Percentiles rank a stretch among this genome's conserved stretches.
phyloP scores from a whole-genome alignment of 2,888 invertebrate genomes.

The Caradrina kadenii region DNA sequence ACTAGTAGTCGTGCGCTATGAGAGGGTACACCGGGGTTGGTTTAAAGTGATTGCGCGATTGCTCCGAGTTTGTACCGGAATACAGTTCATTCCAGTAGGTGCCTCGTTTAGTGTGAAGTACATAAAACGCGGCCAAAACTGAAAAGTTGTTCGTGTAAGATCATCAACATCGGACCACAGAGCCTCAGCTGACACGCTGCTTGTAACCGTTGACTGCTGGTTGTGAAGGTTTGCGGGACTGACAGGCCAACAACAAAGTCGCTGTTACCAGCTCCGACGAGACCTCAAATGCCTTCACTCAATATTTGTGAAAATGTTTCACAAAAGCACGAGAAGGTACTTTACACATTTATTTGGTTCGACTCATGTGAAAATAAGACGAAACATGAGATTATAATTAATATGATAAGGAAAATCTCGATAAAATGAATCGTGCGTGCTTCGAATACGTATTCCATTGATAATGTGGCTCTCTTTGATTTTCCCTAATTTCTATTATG shows the following conservation, averaged over 20 bases:
- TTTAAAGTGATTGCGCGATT: slow-evolving; percentile 43
- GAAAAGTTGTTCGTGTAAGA: slow-evolving; percentile 19
- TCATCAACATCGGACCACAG: slow-evolving; percentile 2
- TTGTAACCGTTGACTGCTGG: too few relatives aligned
- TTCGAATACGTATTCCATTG: slow-evolving; percentile 8
- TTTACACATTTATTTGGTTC: slow-evolving; percentile 29
- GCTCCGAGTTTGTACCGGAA: slow-evolving; percentile 27
- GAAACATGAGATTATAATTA: slow-evolving; percentile 30
- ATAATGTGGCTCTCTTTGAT: slow-evolving; percentile 4
- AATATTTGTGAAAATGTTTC: slow-evolving; percentile 11
- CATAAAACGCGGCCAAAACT: not conserved
- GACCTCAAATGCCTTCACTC: not conserved
- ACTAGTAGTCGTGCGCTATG: slow-evolving; percentile 9
- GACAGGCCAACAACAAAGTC: too few relatives aligned
- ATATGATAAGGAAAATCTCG: slow-evolving; percentile 39
- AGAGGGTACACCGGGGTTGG: slow-evolving; percentile 28
- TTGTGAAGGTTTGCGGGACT: too few relatives aligned
- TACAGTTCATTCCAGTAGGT: slow-evolving; percentile 12
- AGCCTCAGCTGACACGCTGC: not conserved
- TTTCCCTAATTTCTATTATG: not conserved
- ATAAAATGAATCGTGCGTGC: slow-evolving; percentile 18
- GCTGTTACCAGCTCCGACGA: too few relatives aligned
- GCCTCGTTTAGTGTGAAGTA: slow-evolving; percentile 17
- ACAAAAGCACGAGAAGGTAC: not conserved
- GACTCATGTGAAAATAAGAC: slow-evolving; percentile 28